Percentiles rank a stretch among this genome's conserved stretches.
phyloP scores from a whole-genome alignment of 2,797 vertebrate genomes.

The Helicolenus hilgendorfi region DNA sequence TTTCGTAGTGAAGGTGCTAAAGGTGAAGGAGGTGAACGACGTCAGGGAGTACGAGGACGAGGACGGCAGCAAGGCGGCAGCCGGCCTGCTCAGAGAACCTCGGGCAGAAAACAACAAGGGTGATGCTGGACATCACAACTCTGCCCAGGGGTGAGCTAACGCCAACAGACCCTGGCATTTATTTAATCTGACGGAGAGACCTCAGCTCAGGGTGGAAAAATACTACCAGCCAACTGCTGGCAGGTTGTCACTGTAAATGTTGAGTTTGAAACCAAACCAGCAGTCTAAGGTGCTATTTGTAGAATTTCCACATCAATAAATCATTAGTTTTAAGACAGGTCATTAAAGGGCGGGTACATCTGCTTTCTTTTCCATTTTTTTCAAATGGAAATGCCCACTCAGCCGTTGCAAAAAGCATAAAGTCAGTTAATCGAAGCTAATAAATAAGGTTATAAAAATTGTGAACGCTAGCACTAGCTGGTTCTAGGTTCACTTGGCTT shows the following conservation, averaged over 20 bases:
- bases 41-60: conserved; percentile 94
- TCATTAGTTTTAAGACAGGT: conserved; percentile 5
- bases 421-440: no score
- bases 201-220: neutral
- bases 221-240: neutral
- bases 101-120: conserved; percentile 48
- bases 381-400: no score
- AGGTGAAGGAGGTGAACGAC: conserved; percentile 95
- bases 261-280: conserved; percentile 15
- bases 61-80: conserved; percentile 72
- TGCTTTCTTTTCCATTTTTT: no score
- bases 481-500: no score
- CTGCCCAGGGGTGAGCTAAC: conserved; percentile 88
- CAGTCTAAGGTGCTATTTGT: conserved; percentile 29
- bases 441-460: no score
- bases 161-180: neutral
- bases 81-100: conserved; percentile 31
- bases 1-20: conserved; percentile 95
- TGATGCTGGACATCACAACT: conserved; percentile 82
- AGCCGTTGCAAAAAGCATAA: no score
- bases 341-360: neutral
- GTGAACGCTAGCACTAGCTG: no score
- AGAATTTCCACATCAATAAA: conserved; percentile 36
- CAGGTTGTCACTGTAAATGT: conserved; percentile 22
- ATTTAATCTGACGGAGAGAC: neutral